These are phyloP conservation scores for Lepidurus packardi DNA, from an alignment of 1,140 invertebrate genomes.

Conservation along the genomic window DNA sequence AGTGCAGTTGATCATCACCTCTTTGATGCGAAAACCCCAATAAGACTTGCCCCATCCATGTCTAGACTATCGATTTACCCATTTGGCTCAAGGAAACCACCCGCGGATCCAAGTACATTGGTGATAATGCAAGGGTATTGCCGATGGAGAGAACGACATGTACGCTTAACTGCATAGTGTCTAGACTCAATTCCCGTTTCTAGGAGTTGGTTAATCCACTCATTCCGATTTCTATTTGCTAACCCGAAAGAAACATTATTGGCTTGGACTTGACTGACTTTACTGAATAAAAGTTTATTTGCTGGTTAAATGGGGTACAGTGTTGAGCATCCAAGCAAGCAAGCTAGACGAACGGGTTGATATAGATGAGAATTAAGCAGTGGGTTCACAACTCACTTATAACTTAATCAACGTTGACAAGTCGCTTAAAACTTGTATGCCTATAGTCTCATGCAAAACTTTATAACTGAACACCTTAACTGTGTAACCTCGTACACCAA, in stretches of 20 bases:
- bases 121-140: conserved; percentile 82
- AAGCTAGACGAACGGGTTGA: conserved; percentile 76
- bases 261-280: not conserved
- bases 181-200: conserved; percentile 76
- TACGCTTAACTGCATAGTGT: conserved; percentile 91
- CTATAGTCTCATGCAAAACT: no score
- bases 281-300: conserved; percentile 41
- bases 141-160: conserved; percentile 92
- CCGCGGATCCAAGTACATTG: conserved; percentile 76
- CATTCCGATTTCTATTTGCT: conserved; percentile 74
- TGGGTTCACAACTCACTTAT: no score
- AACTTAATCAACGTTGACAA: no score
- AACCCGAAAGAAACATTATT: conserved; percentile 53
- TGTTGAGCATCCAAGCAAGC: conserved; percentile 67
- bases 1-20: conserved; percentile 50
- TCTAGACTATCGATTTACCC: conserved; percentile 35
- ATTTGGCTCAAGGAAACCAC: conserved; percentile 39
- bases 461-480: no score
- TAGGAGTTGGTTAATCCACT: conserved; percentile 70
- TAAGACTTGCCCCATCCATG: conserved; percentile 36
- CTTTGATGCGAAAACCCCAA: conserved; percentile 33
- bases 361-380: conserved; percentile 69
- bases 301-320: conserved; percentile 67
- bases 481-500: no score
- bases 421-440: no score